Evolutionary conservation across 2,888 invertebrate species (phyloP), one percentile per base, ranked within the genome.

Genomic region (Mactromeris polynyma): DNA sequence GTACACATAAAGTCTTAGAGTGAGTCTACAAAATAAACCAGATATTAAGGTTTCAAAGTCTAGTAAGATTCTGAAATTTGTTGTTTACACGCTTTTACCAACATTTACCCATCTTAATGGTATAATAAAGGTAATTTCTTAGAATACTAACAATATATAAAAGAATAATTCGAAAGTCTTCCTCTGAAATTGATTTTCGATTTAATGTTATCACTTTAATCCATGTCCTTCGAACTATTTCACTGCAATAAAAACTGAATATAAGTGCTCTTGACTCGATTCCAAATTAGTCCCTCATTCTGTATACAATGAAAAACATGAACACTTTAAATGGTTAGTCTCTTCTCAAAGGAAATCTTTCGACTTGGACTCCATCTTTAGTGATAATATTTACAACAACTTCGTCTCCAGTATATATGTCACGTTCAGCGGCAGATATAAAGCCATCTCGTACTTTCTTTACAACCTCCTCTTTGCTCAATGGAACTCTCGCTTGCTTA

Each of bases 371-470:
- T 0, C 99, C 99, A 97, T 98, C 98, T 94, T 98, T 98, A 31
- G 99, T 99, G 93, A 99, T 98, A 90, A 99, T 97, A 94, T 98
- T 98, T 93, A 99, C 98, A 89, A 97, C 97, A 94, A 99, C 98
- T 88, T 98, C 98, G 97, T 99, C 99, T 81, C 99, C 99, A 88
- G 99, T 99, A 96, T 99, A 98, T 95, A 99, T 99, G 96, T 99
- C 99, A 96, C 99, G 98, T 96, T 99, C 99, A 0, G 99, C 98
- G 4, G 99, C 99, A 85, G 99, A 99, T 94, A 99, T 99, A 96
- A 99, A 99, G 0, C 98, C 98, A 97, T 99, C 99, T 95, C 99
- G 99, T 73, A 99, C 97, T 51, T 99, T 97, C 7, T 98, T 97
- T 19, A 99, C 96, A 0, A 99, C 99, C 95, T 98, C 98, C 86